Evolutionary conservation across 1,140 invertebrate species (phyloP), one percentile per base, ranked within the genome.

Genomic region (Euwallacea fornicatus): DNA sequence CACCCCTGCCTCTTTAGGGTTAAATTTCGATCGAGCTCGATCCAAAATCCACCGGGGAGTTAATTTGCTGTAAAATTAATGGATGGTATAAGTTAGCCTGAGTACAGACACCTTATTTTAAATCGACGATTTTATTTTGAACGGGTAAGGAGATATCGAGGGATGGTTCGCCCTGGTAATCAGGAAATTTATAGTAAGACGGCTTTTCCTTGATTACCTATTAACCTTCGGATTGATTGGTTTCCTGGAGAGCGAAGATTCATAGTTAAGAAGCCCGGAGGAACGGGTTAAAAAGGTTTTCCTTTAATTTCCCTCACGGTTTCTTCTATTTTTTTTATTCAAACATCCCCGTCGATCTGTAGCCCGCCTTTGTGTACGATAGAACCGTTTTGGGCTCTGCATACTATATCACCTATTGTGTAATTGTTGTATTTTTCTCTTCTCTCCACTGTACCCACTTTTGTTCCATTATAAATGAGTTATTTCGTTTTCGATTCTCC

Each of bases 101-200:
- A 58, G 58, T 60, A 68, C 55, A 68, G 66, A 60, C 56, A 68
- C 66, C 66, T 68, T 59, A 68, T 68, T 68, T 68, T 60, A 68
- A 68, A 68, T 68, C 66, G 60, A 68, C 55, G 56, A 43, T 60
- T 68, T 68, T 56, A 54, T 59, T 68, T 59, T 60, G 50, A 50
- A 68, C 9, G 42, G 21, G 66, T 41, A 68, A 68, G 56, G 59
- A 68, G 58, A 59, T 68, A 54, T 47, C 56, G 55, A 42, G 54
- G 44, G 66, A 68, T 60, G 60, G 47, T 60, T 68, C 55, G 60
- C 15, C 43, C 47, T 47, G 66, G 66, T 68, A 68, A 68, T 68
- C 55, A 60, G 58, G 47, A 68, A 68, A 68, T 60, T 59, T 68
- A 60, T 59, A 68, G 66, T 50, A 61, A 68, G 66, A 46, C 42